Percentiles rank a stretch among this genome's conserved stretches.
Evolutionary conservation across 2,113 vertebrate species (phyloP).

Genomic region (Silurus glanis): DNA sequence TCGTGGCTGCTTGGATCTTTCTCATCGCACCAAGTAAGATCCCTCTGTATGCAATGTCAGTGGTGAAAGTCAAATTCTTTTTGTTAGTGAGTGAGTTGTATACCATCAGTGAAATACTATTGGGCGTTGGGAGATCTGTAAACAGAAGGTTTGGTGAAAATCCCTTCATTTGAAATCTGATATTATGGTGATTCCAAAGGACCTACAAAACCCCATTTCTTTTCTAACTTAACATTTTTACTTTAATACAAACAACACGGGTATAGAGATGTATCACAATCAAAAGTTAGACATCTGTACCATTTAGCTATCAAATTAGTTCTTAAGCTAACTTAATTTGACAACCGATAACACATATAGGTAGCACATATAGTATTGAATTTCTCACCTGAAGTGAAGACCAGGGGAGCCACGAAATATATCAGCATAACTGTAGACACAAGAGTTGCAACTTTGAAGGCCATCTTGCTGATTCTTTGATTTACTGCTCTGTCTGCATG

Average conservation of each 20-base stretch:
- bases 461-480: slow-evolving; percentile 12
- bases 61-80: slow-evolving; percentile 20
- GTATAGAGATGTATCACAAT: neutral
- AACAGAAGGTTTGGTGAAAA: neutral
- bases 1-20: neutral
- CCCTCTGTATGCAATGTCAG: slow-evolving; percentile 21
- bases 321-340: neutral
- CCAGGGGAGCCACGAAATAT: neutral
- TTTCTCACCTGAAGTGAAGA: neutral
- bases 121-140: neutral
- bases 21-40: slow-evolving; percentile 38
- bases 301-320: neutral
- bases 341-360: neutral
- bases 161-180: neutral
- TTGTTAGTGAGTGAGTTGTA: slow-evolving; percentile 17
- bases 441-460: neutral
- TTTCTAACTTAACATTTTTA: neutral
- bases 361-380: no score
- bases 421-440: neutral
- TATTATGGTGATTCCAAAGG: neutral
- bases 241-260: neutral
- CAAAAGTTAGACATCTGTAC: neutral
- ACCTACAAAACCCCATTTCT: no score
- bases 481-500: neutral
- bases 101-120: neutral